Evolutionary conservation across 2,113 vertebrate species (phyloP).

Genomic region (Lepisosteus oculatus): DNA sequence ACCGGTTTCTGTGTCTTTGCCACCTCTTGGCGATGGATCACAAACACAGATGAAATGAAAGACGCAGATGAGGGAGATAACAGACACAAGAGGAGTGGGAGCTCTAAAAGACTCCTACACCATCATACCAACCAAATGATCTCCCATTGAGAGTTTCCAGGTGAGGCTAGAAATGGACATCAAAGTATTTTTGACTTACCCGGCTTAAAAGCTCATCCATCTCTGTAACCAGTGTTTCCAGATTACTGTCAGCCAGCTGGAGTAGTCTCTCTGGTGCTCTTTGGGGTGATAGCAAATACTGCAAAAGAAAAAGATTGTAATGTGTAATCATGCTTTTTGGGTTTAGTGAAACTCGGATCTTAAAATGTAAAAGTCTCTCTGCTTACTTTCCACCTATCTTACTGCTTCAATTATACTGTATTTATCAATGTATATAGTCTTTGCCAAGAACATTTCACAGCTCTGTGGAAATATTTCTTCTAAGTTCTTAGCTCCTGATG

Average conservation of each 20-base stretch:
- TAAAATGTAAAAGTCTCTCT: constrained; percentile 19
- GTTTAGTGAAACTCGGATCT: background rate
- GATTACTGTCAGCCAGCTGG: constrained; percentile 84
- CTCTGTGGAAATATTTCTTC: background rate
- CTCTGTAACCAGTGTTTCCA: constrained; percentile 84
- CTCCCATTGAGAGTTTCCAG: background rate
- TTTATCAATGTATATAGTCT: background rate
- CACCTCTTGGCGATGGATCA: no score
- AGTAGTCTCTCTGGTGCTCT: constrained; percentile 88
- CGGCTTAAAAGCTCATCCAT: constrained; percentile 93
- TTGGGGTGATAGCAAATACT: constrained; percentile 96
- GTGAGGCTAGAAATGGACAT: background rate
- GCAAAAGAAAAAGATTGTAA: constrained; percentile 43
- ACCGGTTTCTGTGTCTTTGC: no score
- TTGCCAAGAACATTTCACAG: background rate
- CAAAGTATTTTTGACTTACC: constrained; percentile 59
- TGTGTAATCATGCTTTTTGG: no score
- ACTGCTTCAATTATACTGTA: background rate
- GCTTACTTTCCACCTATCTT: constrained; percentile 17
- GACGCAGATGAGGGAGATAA: no score
- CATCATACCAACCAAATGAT: no score
- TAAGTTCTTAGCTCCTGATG: no score
- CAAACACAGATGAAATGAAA: no score
- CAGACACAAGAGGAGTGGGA: no score
- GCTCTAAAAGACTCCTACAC: no score